Conservation (phyloP, 2,797 vertebrate genomes). For the Pteronotus mesoamericanus region DNA sequence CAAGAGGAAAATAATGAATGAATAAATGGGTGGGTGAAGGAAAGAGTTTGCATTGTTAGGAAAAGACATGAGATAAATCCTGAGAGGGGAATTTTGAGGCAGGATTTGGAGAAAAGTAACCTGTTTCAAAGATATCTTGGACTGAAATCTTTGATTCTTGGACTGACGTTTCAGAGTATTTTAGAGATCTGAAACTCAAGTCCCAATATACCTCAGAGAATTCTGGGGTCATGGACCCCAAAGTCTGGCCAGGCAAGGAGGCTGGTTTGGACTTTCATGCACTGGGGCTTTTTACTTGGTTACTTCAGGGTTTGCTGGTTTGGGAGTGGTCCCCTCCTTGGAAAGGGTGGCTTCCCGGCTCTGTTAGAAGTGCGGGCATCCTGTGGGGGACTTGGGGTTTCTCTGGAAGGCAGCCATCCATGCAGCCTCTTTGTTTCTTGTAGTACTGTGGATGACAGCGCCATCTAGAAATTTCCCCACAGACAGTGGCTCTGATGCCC, state of each 20-base stretch:
- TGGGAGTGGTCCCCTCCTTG: not conserved
- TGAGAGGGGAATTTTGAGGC: not conserved
- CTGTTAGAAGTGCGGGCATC: not conserved
- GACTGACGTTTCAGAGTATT: not conserved
- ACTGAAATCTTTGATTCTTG: not conserved
- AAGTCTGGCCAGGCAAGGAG: not conserved
- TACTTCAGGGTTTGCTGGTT: not conserved
- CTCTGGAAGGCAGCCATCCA: not conserved
- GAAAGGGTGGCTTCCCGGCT: not conserved
- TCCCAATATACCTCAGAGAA: not conserved
- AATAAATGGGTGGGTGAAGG: not conserved
- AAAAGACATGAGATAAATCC: not conserved
- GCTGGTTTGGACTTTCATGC: not conserved
- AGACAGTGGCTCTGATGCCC: not conserved
- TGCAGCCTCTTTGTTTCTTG: not conserved
- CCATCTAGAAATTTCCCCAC: not conserved
- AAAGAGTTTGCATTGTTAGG: not conserved
- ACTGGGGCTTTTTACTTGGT: not conserved
- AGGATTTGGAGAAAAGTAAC: not conserved
- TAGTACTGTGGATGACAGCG: not conserved
- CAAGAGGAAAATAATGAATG: not conserved
- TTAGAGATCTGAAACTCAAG: not conserved
- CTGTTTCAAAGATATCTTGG: not conserved
- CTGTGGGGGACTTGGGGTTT: not conserved
- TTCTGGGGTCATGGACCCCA: not conserved